Conservation (phyloP, 2,888 invertebrate genomes). For the Patella depressa region DNA sequence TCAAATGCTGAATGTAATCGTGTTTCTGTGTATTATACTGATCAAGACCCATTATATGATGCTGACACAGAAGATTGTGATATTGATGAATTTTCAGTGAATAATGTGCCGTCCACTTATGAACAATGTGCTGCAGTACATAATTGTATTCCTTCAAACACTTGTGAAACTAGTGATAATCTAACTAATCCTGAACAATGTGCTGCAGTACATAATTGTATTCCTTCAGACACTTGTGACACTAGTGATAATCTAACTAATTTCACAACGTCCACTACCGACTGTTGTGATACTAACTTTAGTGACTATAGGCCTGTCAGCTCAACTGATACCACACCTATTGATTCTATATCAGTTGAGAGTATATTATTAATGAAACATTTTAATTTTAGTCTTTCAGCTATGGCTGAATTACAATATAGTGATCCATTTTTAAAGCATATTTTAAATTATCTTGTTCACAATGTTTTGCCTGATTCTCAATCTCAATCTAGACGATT, state of each 20-base stretch:
- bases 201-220: background rate
- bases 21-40: background rate
- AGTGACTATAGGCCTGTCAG: no score
- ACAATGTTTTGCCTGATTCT: conserved; percentile 21
- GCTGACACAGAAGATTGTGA: conserved; percentile 1
- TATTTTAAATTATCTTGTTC: conserved; percentile 17
- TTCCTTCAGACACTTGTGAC: background rate
- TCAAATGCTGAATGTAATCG: background rate
- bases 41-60: background rate
- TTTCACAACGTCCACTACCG: background rate
- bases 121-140: background rate
- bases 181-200: no score
- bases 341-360: background rate
- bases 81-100: background rate
- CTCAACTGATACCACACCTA: background rate
- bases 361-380: conserved; percentile 5
- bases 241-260: background rate
- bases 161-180: no score
- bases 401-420: conserved; percentile 11
- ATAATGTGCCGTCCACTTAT: no score
- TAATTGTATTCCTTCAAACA: background rate
- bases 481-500: conserved; percentile 29
- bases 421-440: conserved; percentile 12
- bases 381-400: background rate
- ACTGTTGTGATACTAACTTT: background rate